These are phyloP conservation scores for Passer montanus DNA, from an alignment of 2,113 vertebrate genomes.

Conservation along the genomic window DNA sequence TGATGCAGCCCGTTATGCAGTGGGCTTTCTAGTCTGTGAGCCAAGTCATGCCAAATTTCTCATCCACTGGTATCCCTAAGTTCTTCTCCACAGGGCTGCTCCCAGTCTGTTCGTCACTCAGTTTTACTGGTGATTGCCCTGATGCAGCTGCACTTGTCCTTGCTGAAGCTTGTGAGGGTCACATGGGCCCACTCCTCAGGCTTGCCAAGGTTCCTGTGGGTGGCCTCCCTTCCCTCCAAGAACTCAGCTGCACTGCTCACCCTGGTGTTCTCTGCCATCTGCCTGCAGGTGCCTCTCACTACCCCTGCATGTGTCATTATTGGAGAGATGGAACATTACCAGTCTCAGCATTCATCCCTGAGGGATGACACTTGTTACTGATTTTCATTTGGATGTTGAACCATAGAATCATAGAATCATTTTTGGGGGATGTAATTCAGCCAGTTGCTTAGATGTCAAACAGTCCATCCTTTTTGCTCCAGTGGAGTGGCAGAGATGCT, in stretches of 20 bases:
- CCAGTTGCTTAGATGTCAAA: not conserved
- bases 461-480: not conserved
- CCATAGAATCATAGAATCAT: not conserved
- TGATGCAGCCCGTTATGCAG: not conserved
- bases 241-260: not conserved
- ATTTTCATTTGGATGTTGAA: not conserved
- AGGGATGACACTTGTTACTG: not conserved
- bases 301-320: not conserved
- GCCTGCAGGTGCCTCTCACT: not conserved
- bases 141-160: accelerated
- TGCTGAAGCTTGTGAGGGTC: not conserved
- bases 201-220: not conserved
- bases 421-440: not conserved
- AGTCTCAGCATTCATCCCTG: accelerated
- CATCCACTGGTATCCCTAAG: not conserved
- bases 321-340: accelerated
- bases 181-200: not conserved
- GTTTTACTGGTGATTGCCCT: not conserved
- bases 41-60: not conserved
- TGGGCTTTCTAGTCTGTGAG: not conserved
- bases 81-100: not conserved
- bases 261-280: not conserved
- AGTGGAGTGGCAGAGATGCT: not conserved
- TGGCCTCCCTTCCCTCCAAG: not conserved
- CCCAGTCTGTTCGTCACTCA: not conserved